Evolutionary conservation across 53 echinoderm and acorn worm genomes (phyloP), one percentile per base, ranked within the genome.

Genomic region (Stichopus horrens): DNA sequence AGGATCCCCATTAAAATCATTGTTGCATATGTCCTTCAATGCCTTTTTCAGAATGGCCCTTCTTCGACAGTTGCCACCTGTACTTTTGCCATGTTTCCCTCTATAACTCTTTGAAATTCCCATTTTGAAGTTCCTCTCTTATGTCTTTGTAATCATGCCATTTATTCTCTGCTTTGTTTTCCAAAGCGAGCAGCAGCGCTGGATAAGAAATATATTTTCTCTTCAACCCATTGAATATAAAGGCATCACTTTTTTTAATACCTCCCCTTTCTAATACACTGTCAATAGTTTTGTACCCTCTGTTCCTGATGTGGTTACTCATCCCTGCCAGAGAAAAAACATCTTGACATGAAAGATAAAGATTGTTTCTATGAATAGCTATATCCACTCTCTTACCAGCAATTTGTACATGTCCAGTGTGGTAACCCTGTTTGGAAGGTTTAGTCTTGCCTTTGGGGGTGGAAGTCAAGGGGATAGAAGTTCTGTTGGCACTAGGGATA

Each of bases 201-300:
- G 78, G 54, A 9, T 78, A 78, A 4, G 78, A 52, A 78, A 78
- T 16, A 78, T 53, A 78, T 78, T 6, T 10, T 53, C 23, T 76
- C 54, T 52, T 76, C 7, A 21, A 53, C 14, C 76, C 76, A 23
- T 53, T 76, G 23, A 21, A 76, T 23, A 76, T 21, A 37, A 76
- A 53, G 22, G 76, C 23, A 76, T 76, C 76, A 5, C 10, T 76
- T 63, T 37, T 76, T 37, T 52, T 8, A 23, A 76, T 76, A 7
- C 51, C 76, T 76, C 23, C 23, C 76, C 23, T 53, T 23, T 76
- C 23, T 7, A 76, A 10, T 4, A 76, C 7, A 13, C 4, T 76
- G 51, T 76, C 76, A 76, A 76, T 76, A 53, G 51, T 22, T 76
- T 21, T 76, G 10, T 37, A 76, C 51, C 76, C 76, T 22, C 76